phyloP scores from a whole-genome alignment of 2,797 vertebrate species.

The Rhinogobio ventralis region DNA sequence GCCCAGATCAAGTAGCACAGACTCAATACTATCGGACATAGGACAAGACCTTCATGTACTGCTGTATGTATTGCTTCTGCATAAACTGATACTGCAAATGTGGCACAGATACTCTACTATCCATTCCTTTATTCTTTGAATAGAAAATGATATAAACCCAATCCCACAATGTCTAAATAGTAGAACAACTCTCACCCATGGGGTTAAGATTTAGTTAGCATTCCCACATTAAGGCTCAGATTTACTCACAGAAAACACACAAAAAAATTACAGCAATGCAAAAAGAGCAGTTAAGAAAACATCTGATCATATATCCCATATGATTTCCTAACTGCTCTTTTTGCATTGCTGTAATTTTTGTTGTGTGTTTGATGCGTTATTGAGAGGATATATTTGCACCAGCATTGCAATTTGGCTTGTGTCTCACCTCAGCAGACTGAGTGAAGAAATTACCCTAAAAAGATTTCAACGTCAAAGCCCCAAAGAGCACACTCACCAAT shows the following conservation, averaged over 20 bases:
- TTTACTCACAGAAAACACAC: neutral
- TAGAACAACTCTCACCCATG: neutral
- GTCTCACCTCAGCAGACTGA: neutral
- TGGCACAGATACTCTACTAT: neutral
- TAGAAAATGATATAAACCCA: neutral
- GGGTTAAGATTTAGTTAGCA: neutral
- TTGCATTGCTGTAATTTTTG: too few species aligned
- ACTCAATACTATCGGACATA: neutral
- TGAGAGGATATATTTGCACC: neutral
- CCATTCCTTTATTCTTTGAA: neutral
- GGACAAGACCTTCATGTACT: conserved; percentile 29
- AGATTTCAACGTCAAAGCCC: neutral
- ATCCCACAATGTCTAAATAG: neutral
- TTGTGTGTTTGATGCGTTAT: too few species aligned
- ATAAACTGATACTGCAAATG: conserved; percentile 9
- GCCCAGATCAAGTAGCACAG: conserved; percentile 71
- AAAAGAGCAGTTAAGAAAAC: too few species aligned
- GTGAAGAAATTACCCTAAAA: neutral
- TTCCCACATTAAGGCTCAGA: neutral
- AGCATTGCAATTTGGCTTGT: neutral
- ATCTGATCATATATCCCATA: too few species aligned
- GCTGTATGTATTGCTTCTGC: conserved; percentile 11
- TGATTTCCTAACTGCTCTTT: too few species aligned
- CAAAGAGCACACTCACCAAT: neutral
- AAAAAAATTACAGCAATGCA: too few species aligned